phyloP scores from a whole-genome alignment of 2,797 vertebrate genomes.

The Okamejei kenojei region DNA sequence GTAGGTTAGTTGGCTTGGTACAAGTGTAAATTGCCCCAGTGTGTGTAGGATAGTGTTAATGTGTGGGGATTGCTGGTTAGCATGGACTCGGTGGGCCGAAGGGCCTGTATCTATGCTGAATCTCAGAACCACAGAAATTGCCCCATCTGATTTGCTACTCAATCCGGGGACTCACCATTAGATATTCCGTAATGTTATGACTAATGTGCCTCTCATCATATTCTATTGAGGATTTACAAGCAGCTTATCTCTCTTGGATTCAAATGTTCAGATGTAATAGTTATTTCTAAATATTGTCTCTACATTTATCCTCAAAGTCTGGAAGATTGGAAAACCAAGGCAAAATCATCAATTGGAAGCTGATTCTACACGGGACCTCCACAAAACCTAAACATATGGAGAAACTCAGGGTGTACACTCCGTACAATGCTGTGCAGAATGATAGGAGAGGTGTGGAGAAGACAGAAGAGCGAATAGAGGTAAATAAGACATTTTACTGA shows the following conservation, averaged over 20 bases:
- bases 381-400: slow-evolving; percentile 84
- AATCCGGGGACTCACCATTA: no score
- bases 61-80: no score
- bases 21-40: no score
- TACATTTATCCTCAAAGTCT: slow-evolving; percentile 61
- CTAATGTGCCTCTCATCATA: not conserved
- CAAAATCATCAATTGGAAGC: slow-evolving; percentile 84
- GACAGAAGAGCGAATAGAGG: slow-evolving; percentile 71
- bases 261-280: not conserved
- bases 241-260: not conserved
- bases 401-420: slow-evolving; percentile 75
- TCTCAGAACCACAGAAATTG: no score
- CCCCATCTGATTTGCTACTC: no score
- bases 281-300: slow-evolving; percentile 29
- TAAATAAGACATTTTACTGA: slow-evolving; percentile 43
- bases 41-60: no score
- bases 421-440: slow-evolving; percentile 92
- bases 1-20: no score
- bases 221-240: not conserved
- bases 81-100: no score
- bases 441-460: slow-evolving; percentile 88
- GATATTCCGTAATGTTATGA: no score
- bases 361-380: slow-evolving; percentile 88
- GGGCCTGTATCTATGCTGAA: no score
- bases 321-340: slow-evolving; percentile 90